Percentiles rank a stretch among this genome's conserved stretches.
Conservation (phyloP, 2,113 vertebrate genomes). For the Alaudala cheleensis region DNA sequence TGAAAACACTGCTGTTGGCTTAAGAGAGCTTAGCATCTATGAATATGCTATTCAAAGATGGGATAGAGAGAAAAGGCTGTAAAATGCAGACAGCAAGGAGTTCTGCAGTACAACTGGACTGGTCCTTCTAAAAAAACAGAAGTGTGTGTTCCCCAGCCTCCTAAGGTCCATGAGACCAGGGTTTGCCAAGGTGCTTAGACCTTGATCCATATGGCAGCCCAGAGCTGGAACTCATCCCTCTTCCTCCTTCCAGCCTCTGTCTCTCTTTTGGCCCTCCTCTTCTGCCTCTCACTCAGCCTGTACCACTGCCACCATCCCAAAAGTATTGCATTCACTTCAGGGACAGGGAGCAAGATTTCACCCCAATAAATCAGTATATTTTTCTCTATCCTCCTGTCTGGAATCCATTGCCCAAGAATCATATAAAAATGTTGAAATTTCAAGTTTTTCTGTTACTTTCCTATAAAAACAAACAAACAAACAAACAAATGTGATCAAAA, state of each 20-base stretch:
- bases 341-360: neutral
- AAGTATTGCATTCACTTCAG: neutral
- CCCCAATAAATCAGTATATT: neutral
- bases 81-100: neutral
- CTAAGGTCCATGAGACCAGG: neutral
- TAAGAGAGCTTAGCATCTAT: neutral
- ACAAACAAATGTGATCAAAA: neutral
- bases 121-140: neutral
- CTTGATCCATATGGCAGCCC: neutral
- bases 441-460: neutral
- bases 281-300: neutral
- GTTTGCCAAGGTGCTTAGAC: neutral
- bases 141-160: neutral
- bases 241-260: neutral
- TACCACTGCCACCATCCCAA: neutral
- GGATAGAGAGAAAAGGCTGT: neutral
- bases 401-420: neutral
- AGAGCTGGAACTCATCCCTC: neutral
- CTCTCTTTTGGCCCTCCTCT: neutral
- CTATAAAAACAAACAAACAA: neutral
- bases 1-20: neutral
- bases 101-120: neutral
- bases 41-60: neutral
- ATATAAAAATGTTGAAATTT: neutral
- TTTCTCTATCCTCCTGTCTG: neutral